Conservation (phyloP, 1,140 invertebrate genomes). For the Paraescarpia echinospica region DNA sequence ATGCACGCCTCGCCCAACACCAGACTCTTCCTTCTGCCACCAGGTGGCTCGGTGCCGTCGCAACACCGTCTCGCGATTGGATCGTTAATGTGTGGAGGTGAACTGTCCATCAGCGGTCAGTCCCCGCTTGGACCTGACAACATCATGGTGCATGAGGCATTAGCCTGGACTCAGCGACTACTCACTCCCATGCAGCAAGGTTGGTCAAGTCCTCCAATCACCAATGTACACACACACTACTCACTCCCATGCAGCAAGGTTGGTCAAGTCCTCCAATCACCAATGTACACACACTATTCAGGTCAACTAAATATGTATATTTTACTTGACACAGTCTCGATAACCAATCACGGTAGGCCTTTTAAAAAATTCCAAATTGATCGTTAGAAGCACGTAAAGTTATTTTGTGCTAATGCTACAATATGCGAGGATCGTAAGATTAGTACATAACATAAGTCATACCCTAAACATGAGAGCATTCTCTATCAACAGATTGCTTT, state of each 20-base stretch:
- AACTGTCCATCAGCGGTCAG: neutral
- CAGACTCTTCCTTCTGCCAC: neutral
- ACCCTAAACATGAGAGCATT: too few relatives aligned
- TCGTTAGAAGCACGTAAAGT: too few relatives aligned
- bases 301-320: too few relatives aligned
- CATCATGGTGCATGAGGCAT: neutral
- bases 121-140: neutral
- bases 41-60: neutral
- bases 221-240: too few relatives aligned
- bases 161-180: neutral
- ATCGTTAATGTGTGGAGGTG: neutral
- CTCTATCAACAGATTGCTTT: too few relatives aligned
- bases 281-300: too few relatives aligned
- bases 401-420: too few relatives aligned
- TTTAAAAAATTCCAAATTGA: too few relatives aligned
- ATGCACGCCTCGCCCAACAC: neutral
- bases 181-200: neutral
- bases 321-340: too few relatives aligned
- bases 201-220: neutral
- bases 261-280: neutral
- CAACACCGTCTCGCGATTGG: neutral
- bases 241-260: neutral
- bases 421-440: too few relatives aligned
- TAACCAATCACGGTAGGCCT: too few relatives aligned
- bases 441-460: too few relatives aligned